Conservation (phyloP, 2,797 vertebrate genomes). For the Danio tinwini region DNA sequence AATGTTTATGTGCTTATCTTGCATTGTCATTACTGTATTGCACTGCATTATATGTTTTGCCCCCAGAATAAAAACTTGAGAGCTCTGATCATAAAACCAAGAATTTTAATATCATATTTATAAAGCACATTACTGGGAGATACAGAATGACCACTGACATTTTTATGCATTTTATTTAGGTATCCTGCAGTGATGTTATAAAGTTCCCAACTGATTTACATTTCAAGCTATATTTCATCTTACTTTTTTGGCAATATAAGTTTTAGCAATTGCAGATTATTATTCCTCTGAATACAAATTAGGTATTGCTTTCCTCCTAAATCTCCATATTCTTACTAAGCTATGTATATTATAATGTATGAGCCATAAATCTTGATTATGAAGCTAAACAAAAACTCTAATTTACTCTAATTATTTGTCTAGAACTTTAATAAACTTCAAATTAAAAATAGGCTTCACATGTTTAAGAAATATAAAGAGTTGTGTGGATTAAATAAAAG, state of each 20-base stretch:
- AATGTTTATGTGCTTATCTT: background rate
- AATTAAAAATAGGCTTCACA: too few species aligned
- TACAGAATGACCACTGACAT: background rate
- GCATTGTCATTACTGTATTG: background rate
- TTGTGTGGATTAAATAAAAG: too few species aligned
- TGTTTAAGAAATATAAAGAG: too few species aligned
- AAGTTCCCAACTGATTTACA: background rate
- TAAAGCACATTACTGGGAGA: background rate
- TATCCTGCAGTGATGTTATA: background rate
- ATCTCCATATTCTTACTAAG: background rate
- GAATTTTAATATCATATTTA: background rate
- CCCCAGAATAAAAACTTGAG: background rate
- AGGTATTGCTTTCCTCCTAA: background rate
- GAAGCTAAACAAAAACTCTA: too few species aligned
- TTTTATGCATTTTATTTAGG: background rate
- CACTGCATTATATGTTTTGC: background rate
- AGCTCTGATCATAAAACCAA: background rate
- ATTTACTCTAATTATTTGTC: too few species aligned
- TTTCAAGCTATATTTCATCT: too few species aligned
- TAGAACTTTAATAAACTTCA: too few species aligned
- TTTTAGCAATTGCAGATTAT: too few species aligned
- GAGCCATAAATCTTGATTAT: background rate
- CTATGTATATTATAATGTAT: background rate
- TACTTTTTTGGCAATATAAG: too few species aligned
- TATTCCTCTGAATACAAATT: background rate